These are phyloP conservation scores for Thunnus maccoyii DNA, from an alignment of 2,113 vertebrate species.

Conservation along the genomic window DNA sequence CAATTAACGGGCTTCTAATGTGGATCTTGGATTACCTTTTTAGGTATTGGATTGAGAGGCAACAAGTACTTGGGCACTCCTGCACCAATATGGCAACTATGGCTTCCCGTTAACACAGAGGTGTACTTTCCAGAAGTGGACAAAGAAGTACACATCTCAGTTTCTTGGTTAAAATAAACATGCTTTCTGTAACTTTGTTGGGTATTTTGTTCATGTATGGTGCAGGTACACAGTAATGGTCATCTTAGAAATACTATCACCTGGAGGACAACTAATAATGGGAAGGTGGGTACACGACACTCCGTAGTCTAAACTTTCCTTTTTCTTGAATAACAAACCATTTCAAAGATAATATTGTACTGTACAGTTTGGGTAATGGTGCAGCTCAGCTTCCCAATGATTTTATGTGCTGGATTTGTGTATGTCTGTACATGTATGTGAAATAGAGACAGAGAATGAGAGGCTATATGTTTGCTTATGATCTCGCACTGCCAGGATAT, in stretches of 20 bases:
- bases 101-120: background rate
- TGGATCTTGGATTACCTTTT: conserved; percentile 20
- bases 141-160: conserved; percentile 40
- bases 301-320: conserved; percentile 11
- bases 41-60: conserved; percentile 35
- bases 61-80: conserved; percentile 28
- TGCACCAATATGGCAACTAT: conserved; percentile 3
- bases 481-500: conserved; percentile 53
- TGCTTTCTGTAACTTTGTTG: conserved; percentile 61
- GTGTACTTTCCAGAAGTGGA: conserved; percentile 24
- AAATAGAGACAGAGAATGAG: conserved; percentile 40
- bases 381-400: conserved; percentile 50
- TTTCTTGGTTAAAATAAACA: conserved; percentile 62
- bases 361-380: conserved; percentile 60
- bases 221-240: conserved; percentile 49
- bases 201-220: conserved; percentile 32
- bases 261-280: conserved; percentile 11
- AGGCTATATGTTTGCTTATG: conserved; percentile 51
- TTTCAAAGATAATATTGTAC: conserved; percentile 41
- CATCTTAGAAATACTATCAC: conserved; percentile 29
- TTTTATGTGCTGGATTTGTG: conserved; percentile 36
- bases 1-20: conserved; percentile 16
- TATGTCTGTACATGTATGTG: conserved; percentile 42
- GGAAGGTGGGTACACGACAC: conserved; percentile 11
- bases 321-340: conserved; percentile 40